Conservation (phyloP, 2,113 vertebrate species). For the Poeciliopsis prolifica region DNA sequence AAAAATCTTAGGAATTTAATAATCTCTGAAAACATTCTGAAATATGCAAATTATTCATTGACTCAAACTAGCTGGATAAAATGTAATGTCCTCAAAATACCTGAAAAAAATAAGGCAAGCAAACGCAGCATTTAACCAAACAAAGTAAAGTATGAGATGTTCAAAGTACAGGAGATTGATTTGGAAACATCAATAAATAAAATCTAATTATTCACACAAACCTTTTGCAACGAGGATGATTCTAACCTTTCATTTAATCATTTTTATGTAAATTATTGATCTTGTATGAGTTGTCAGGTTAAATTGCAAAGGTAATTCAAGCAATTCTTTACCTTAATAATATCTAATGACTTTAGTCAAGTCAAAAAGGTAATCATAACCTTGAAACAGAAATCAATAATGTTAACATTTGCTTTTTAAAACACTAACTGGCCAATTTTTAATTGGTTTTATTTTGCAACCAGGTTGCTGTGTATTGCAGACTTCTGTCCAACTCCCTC, state of each 20-base stretch:
- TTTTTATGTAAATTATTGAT: background rate
- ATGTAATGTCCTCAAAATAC: background rate
- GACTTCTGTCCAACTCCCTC: no score
- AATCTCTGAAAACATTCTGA: background rate
- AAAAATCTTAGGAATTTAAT: background rate
- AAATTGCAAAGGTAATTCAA: background rate
- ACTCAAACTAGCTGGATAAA: background rate
- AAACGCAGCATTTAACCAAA: background rate
- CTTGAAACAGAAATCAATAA: no score
- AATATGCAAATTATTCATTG: background rate
- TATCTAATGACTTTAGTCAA: no score
- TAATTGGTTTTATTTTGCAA: no score
- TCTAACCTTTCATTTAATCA: no score
- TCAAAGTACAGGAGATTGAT: background rate
- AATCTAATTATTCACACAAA: background rate
- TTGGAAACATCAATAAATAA: background rate
- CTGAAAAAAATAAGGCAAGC: background rate
- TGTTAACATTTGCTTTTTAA: no score
- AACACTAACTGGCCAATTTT: no score
- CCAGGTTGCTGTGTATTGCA: no score
- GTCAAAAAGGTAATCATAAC: no score
- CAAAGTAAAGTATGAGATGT: no score
- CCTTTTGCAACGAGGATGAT: no score
- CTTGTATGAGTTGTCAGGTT: background rate
- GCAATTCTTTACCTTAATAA: background rate